Evolutionary conservation across 2,888 invertebrate genomes (phyloP).

Genomic region (Epinotia nisella): DNA sequence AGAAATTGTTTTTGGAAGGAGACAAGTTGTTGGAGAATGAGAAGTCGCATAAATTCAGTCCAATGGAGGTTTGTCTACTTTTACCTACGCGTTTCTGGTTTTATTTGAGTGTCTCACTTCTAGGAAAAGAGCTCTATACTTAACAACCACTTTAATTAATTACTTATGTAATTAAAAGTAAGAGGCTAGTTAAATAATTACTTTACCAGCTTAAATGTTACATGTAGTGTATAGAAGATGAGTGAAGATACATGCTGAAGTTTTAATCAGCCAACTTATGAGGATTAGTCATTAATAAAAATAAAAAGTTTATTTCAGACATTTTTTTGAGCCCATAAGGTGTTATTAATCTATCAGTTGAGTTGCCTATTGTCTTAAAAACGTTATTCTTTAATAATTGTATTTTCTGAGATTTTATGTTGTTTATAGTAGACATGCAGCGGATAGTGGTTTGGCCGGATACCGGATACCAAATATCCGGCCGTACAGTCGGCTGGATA

Average conservation of each 20-base stretch:
- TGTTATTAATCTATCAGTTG: no score
- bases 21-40: slow-evolving; percentile 87
- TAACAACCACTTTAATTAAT: neutral
- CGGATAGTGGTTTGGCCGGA: no score
- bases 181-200: no score
- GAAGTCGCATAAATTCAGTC: slow-evolving; percentile 88
- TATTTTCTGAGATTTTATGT: neutral
- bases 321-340: no score
- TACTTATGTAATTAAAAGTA: neutral
- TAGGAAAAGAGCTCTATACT: neutral
- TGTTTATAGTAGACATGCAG: neutral
- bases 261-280: neutral
- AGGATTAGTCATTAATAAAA: slow-evolving; percentile 8
- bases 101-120: neutral
- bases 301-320: no score
- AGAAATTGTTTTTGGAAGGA: slow-evolving; percentile 90
- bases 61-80: slow-evolving; percentile 88
- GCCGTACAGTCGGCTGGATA: no score
- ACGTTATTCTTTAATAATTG: no score
- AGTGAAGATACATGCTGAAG: neutral
- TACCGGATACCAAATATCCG: no score
- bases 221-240: neutral
- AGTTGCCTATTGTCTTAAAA: neutral
- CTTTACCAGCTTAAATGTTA: neutral
- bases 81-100: neutral